Evolutionary conservation across 2,797 vertebrate genomes (phyloP).

Genomic region (Gallinago nigripennis): DNA sequence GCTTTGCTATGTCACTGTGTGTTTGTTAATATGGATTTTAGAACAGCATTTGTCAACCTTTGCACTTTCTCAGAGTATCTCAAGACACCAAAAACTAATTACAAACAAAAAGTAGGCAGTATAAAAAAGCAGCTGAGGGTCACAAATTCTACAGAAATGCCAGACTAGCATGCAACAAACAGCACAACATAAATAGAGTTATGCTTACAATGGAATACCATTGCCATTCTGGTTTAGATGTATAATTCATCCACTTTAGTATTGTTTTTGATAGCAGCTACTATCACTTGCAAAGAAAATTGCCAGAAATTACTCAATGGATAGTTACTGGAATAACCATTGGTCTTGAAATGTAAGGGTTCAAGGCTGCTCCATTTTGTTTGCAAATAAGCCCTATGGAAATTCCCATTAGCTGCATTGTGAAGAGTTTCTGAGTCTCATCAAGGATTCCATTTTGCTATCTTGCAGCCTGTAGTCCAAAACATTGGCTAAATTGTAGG

Average conservation of each 20-base stretch:
- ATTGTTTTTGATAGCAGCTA: neutral
- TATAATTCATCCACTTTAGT: neutral
- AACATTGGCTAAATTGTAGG: accelerated
- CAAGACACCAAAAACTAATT: neutral
- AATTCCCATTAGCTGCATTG: neutral
- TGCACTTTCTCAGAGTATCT: neutral
- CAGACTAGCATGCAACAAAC: neutral
- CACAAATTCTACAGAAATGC: neutral
- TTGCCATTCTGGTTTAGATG: neutral
- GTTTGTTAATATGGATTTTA: neutral
- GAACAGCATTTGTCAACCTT: neutral
- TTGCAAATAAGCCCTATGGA: neutral
- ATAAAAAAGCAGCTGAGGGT: neutral
- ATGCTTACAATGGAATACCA: neutral
- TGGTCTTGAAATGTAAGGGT: neutral
- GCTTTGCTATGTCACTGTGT: neutral
- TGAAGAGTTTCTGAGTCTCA: neutral
- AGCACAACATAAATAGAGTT: neutral
- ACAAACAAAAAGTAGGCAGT: neutral
- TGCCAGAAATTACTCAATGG: neutral
- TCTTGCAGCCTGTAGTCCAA: neutral
- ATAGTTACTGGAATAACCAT: neutral
- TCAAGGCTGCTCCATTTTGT: neutral
- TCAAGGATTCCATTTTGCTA: accelerated
- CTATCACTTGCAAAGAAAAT: neutral